These are phyloP conservation scores for Carcharodon carcharias DNA, from an alignment of 2,797 vertebrate genomes.

Conservation along the genomic window DNA sequence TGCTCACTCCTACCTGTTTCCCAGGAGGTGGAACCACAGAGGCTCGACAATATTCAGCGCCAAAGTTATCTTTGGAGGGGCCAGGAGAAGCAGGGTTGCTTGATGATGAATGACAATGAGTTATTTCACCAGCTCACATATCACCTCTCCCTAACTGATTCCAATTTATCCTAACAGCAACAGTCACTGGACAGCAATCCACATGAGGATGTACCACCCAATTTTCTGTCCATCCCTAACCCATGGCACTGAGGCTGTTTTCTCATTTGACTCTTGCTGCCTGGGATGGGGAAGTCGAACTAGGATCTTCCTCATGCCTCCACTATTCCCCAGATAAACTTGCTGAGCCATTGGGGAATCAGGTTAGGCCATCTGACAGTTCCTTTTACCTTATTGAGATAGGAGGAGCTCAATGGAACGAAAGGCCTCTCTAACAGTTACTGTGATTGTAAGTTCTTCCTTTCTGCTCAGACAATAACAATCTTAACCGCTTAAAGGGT, in stretches of 20 bases:
- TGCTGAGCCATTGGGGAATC: neutral
- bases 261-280: neutral
- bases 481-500: neutral
- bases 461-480: neutral
- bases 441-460: neutral
- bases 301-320: neutral
- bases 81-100: neutral
- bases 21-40: neutral
- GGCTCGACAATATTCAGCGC: neutral
- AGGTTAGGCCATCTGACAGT: neutral
- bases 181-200: neutral
- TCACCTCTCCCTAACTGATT: neutral
- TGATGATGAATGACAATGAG: neutral
- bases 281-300: neutral
- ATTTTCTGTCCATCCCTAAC: neutral
- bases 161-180: neutral
- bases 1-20: neutral
- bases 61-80: too few relatives aligned
- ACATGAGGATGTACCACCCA: neutral
- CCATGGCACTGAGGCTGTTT: neutral
- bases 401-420: neutral
- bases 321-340: neutral
- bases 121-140: neutral
- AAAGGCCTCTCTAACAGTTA: too few relatives aligned
- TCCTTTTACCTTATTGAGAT: neutral